Evolutionary conservation across 2,113 vertebrate genomes (phyloP).

Genomic region (Cacatua alba): DNA sequence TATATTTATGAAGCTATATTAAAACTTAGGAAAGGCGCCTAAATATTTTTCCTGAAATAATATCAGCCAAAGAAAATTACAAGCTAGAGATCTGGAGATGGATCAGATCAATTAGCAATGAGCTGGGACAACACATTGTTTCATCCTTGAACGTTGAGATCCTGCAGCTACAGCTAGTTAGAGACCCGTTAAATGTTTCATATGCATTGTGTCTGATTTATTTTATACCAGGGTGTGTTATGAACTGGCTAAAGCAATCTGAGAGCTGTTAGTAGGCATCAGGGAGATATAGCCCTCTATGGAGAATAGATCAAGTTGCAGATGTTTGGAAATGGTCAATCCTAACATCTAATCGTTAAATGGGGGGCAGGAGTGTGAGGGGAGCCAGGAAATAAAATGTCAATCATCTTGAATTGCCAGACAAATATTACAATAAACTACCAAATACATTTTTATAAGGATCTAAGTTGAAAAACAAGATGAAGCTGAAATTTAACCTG

Average conservation of each 20-base stretch:
- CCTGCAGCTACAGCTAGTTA: not conserved
- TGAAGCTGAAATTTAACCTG: not conserved
- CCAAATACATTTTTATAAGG: not conserved
- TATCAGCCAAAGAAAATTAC: not conserved
- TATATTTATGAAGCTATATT: conserved; percentile 13
- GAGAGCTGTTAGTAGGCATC: not conserved
- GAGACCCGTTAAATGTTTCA: not conserved
- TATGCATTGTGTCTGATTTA: not conserved
- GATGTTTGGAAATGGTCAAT: not conserved
- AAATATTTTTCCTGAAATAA: conserved; percentile 24
- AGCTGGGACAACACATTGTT: not conserved
- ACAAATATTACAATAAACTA: not conserved
- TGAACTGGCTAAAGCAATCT: not conserved
- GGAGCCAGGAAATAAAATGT: not conserved
- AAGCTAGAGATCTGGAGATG: not conserved
- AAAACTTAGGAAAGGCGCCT: conserved; percentile 8
- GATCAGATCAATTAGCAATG: not conserved
- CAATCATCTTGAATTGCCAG: not conserved
- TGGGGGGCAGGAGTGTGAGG: not conserved
- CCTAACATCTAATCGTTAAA: not conserved
- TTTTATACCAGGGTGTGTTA: not conserved
- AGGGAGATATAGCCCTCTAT: not conserved
- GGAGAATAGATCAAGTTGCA: not conserved
- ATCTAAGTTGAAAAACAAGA: not conserved
- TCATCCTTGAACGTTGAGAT: not conserved